phyloP scores from a whole-genome alignment of 2,113 vertebrate genomes.

The Melanocharis versteri region DNA sequence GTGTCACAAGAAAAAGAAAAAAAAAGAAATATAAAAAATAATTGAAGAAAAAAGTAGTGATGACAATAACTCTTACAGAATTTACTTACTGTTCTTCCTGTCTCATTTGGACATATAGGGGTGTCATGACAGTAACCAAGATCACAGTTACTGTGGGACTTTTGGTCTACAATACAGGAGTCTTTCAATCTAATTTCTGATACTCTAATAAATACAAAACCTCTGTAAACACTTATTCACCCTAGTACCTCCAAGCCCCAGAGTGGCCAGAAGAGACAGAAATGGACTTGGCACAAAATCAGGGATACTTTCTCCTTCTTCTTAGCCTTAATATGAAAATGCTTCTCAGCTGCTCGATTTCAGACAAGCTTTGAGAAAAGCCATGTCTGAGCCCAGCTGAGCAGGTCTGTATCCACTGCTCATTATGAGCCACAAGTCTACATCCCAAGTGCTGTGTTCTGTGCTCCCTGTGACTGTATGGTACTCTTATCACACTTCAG shows the following conservation, averaged over 20 bases:
- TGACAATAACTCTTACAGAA: neutral
- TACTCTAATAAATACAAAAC: neutral
- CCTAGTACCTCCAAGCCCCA: neutral
- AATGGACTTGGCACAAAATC: neutral
- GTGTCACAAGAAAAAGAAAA: neutral
- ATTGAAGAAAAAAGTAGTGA: neutral
- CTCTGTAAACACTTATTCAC: neutral
- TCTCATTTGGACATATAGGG: neutral
- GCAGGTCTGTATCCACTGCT: neutral
- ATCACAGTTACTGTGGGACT: neutral
- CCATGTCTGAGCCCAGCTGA: neutral
- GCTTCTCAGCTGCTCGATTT: neutral
- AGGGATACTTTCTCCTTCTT: neutral
- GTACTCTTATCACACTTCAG: neutral
- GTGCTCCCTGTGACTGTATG: neutral
- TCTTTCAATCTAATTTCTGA: neutral
- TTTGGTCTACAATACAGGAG: neutral
- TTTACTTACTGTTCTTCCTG: neutral
- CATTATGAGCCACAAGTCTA: neutral
- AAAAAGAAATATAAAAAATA: neutral
- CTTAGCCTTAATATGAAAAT: neutral
- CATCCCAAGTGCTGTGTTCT: neutral
- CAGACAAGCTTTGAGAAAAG: neutral
- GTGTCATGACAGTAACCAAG: neutral
- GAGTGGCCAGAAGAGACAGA: neutral